Conservation (phyloP, 2,797 vertebrate species). For the Gobionotothen gibberifrons region DNA sequence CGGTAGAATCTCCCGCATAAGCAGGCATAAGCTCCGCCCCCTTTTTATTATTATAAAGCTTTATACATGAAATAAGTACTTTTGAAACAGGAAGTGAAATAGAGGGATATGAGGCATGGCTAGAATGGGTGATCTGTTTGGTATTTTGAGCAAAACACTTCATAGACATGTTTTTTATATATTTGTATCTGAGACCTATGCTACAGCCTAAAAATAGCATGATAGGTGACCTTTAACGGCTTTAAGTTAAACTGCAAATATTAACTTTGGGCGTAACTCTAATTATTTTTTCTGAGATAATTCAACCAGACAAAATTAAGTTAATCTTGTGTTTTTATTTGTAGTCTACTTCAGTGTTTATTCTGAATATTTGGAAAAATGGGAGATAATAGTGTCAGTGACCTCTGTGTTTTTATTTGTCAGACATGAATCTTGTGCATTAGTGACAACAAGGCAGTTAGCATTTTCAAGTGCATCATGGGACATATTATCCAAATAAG, state of each 20-base stretch:
- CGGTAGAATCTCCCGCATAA: no score
- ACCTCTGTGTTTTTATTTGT: background rate
- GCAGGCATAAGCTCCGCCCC: no score
- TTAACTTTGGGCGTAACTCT: background rate
- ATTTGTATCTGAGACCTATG: no score
- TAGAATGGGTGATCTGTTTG: no score
- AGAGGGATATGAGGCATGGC: no score
- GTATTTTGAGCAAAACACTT: no score
- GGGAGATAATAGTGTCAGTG: background rate
- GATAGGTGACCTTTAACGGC: no score
- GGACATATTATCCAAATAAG: conserved; percentile 19
- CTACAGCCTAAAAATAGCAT: no score
- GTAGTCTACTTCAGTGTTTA: background rate
- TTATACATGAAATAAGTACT: no score
- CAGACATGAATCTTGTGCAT: background rate
- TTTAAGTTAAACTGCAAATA: background rate
- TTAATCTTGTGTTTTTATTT: conserved; percentile 16
- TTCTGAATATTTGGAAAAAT: background rate
- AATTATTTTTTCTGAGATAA: background rate
- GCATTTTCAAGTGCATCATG: conserved; percentile 22
- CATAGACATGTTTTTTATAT: no score
- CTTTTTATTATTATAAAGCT: no score
- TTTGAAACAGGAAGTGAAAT: no score
- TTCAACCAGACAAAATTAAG: background rate
- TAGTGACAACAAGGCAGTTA: background rate